Conservation (phyloP, 2,888 invertebrate species). For the Agrochola circellaris region DNA sequence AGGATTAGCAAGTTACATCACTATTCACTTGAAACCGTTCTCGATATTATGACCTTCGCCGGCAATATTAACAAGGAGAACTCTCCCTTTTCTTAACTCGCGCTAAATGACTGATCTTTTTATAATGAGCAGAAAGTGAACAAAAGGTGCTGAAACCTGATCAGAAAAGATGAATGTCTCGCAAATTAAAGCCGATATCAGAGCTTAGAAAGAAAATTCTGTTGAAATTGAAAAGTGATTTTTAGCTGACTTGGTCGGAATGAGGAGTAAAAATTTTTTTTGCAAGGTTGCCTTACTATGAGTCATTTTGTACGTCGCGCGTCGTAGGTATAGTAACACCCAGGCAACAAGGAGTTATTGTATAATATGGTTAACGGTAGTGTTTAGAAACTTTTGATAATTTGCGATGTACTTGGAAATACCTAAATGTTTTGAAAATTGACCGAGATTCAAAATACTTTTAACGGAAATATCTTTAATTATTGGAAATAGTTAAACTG, state of each 20-base stretch:
- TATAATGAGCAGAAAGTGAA: constrained; percentile 33
- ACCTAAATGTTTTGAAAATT: too few relatives aligned
- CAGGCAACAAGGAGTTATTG: too few relatives aligned
- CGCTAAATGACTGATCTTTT: constrained; percentile 31
- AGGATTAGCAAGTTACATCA: constrained; percentile 26
- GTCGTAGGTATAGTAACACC: too few relatives aligned
- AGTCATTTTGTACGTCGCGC: neutral
- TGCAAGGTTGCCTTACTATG: neutral
- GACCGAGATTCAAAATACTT: too few relatives aligned
- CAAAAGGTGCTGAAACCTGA: constrained; percentile 16
- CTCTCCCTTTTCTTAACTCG: neutral
- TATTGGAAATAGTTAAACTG: too few relatives aligned
- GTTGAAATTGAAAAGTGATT: constrained; percentile 50
- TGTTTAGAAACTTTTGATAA: too few relatives aligned
- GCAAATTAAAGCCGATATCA: constrained; percentile 52
- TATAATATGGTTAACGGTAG: too few relatives aligned
- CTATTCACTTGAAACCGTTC: constrained; percentile 10
- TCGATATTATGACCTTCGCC: neutral
- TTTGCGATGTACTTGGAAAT: too few relatives aligned
- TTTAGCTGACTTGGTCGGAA: constrained; percentile 24
- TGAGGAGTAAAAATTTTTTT: neutral
- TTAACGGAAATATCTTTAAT: too few relatives aligned
- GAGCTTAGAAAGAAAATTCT: constrained; percentile 41
- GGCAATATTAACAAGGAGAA: constrained; percentile 2
- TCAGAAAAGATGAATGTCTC: constrained; percentile 42